These are phyloP conservation scores for Dendrocincla fuliginosa DNA, from an alignment of 2,797 vertebrate genomes.

Conservation along the genomic window DNA sequence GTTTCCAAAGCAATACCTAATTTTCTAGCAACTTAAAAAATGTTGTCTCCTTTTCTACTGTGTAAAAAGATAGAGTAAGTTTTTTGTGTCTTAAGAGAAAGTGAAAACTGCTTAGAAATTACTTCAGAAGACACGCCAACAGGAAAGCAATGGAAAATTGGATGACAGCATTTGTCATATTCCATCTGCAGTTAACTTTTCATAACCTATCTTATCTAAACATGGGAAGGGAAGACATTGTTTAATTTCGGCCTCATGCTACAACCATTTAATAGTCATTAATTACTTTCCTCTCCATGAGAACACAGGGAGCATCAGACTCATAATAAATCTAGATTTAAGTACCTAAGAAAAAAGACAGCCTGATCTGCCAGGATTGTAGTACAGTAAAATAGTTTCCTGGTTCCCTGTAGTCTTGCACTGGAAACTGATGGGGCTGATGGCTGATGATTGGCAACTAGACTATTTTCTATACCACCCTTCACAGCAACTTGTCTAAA, in stretches of 20 bases:
- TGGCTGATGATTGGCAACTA: neutral
- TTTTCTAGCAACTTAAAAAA: neutral
- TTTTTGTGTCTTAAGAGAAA: neutral
- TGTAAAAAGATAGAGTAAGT: neutral
- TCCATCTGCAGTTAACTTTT: conserved; percentile 41
- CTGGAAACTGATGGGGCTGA: neutral
- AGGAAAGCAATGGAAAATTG: conserved; percentile 9
- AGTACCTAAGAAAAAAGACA: neutral
- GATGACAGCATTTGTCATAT: conserved; percentile 26
- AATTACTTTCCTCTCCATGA: conserved; percentile 33
- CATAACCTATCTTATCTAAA: conserved; percentile 54
- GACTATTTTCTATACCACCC: neutral
- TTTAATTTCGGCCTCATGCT: conserved; percentile 34
- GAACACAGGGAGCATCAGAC: neutral
- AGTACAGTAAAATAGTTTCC: neutral
- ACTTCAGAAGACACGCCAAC: neutral
- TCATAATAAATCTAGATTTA: conserved; percentile 27
- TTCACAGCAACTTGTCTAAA: neutral
- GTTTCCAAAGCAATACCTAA: neutral
- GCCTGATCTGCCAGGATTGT: neutral
- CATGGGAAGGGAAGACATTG: conserved; percentile 5
- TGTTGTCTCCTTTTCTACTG: rapidly evolving
- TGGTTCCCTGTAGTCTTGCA: neutral
- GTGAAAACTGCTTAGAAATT: neutral
- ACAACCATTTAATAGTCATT: conserved; percentile 32